Evolutionary conservation across 1,140 invertebrate species (phyloP), one percentile per base, ranked within the genome.

Genomic region (Dolichoris vasculosae): DNA sequence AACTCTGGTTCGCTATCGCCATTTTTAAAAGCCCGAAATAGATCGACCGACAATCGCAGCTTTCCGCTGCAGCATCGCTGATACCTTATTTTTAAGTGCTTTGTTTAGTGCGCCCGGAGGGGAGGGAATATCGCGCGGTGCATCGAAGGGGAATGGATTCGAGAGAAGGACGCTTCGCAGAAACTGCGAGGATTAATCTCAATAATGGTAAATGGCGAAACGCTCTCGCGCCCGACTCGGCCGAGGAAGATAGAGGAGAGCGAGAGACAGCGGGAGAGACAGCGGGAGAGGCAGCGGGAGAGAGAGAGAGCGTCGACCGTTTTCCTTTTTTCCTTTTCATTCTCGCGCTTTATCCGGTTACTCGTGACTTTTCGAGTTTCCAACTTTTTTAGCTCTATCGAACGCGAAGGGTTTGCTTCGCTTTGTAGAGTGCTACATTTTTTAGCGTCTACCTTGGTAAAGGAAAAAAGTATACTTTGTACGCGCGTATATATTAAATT

Each of bases 171-270:
- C 23, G 48, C 48, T 0, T 51, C 2, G 0, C 35, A 8, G 13
- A 30, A 26, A 40, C 13, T 51, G 23, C 73, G 73, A 83, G 82
- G 82, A 77, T 84, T 84, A 78, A 84, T 84, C 64, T 71, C 35
- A 84, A 80, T 84, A 84, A 84, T 73, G 83, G 64, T 64, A 30
- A 71, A 71, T 43, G 76, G 46, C 64, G 32, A 38, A 73, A 73
- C 38, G 46, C 71, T n/a, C 13, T 43, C 32, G 35, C n/a, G 20
- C 55, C 23, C 55, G 23, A 51, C 55, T 55, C 69, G 55, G 64
- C 30, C n/a, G 26, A 3, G 13, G 48, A 0, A 59, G 46, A 69
- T 20, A 78, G 6, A 55, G 35, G 26, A n/a, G n/a, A n/a, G n/a
- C n/a, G n/a, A n/a, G n/a, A n/a, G n/a, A n/a, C n/a, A n/a, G n/a